These are phyloP conservation scores for Drosophila auraria DNA, from an alignment of 1,140 invertebrate genomes.

Conservation along the genomic window DNA sequence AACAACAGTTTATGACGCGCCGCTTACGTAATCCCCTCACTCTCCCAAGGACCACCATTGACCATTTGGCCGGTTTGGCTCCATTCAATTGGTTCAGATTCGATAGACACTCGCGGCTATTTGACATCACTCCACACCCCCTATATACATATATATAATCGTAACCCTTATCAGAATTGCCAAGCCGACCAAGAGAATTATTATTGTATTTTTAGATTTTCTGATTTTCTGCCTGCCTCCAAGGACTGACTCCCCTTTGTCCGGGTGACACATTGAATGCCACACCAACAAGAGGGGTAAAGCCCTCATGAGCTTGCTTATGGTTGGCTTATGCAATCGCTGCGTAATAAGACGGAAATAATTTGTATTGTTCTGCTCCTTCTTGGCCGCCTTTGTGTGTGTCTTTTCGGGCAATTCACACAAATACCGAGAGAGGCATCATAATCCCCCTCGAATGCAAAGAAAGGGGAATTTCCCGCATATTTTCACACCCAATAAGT, in stretches of 20 bases:
- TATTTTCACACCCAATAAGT: slow-evolving; percentile 32
- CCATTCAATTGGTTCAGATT: slow-evolving; percentile 53
- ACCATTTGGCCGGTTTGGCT: slow-evolving; percentile 50
- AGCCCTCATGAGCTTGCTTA: slow-evolving; percentile 61
- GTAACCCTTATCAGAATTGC: slow-evolving; percentile 28
- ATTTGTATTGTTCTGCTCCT: slow-evolving; percentile 64
- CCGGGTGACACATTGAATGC: slow-evolving; percentile 49
- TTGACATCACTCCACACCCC: slow-evolving; percentile 8
- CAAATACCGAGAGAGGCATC: slow-evolving; percentile 15
- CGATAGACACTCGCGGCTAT: slow-evolving; percentile 51
- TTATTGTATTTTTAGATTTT: slow-evolving; percentile 55
- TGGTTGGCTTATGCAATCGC: slow-evolving; percentile 70
- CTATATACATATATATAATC: neutral
- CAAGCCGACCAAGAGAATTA: slow-evolving; percentile 53
- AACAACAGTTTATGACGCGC: slow-evolving; percentile 71
- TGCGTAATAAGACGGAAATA: slow-evolving; percentile 81
- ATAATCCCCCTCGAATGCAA: slow-evolving; percentile 28
- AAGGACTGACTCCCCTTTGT: slow-evolving; percentile 31
- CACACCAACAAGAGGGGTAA: neutral
- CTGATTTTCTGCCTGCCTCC: slow-evolving; percentile 1
- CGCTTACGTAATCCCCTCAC: slow-evolving; percentile 68
- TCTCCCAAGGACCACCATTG: slow-evolving; percentile 19
- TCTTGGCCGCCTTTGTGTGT: slow-evolving; percentile 7
- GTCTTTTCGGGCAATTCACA: slow-evolving; percentile 18
- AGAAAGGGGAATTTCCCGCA: slow-evolving; percentile 29